A percentile compares a stretch with the other conserved stretches of the same genome.
These are phyloP conservation scores for Drepanosiphum platanoidis DNA, from an alignment of 2,888 invertebrate genomes.

Conservation along the genomic window DNA sequence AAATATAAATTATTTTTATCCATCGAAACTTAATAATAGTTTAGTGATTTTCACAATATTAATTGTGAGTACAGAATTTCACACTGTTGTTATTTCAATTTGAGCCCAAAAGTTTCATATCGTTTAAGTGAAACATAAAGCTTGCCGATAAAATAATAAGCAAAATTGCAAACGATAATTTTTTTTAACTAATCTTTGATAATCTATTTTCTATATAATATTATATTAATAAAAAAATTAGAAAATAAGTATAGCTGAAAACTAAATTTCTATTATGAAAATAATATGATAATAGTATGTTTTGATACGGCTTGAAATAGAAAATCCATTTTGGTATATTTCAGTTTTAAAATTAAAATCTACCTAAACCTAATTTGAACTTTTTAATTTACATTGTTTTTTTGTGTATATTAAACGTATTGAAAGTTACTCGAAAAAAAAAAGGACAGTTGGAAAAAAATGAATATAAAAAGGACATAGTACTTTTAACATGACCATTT, in stretches of 20 bases:
- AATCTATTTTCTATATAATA: not conserved
- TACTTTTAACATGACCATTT: not conserved
- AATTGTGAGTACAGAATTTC: no score
- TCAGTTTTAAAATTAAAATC: not conserved
- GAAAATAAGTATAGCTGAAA: not conserved
- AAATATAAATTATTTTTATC: no score
- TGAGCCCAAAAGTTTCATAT: not conserved
- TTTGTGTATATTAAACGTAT: not conserved
- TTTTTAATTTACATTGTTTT: not conserved
- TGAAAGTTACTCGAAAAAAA: not conserved
- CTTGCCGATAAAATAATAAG: not conserved
- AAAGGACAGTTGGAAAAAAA: no score
- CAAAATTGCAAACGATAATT: not conserved
- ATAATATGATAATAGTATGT: not conserved
- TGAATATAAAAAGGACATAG: not conserved
- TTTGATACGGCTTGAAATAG: no score
- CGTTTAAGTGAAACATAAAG: not conserved
- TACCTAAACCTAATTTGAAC: constrained; percentile 21
- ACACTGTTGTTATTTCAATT: not conserved
- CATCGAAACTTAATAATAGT: no score
- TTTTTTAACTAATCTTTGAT: not conserved
- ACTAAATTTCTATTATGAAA: not conserved
- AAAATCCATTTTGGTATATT: not conserved
- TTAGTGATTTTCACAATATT: no score
- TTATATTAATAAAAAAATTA: no score